Base-by-base conservation (phyloP, 2,888 invertebrate species). In the Dinocampus coccinellae region DNA sequence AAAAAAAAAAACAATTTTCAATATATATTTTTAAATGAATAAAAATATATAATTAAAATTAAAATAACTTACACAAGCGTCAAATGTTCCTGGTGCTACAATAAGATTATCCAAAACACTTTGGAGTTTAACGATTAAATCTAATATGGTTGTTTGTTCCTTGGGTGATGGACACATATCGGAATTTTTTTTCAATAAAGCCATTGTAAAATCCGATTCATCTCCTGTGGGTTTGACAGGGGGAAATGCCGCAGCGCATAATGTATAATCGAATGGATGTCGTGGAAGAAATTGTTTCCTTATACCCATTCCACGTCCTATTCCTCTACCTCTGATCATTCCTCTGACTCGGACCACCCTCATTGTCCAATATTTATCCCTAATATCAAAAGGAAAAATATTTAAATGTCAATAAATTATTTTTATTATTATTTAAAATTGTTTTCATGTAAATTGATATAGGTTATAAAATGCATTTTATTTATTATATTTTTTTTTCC, bases 101-200 rank as follows among this genome's bases (percentile, higher is more conserved):
- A 98, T 96, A 22, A 99, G 89, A 86, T 96, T 97, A 85, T 99
- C 99, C 68, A 99, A 89, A 29, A 97, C 97, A 0, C 94, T 93
- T 86, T 97, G 97, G n/a, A 99, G 92, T 88, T 98, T 97, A 0
- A 97, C 97, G 36, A 98, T 96, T 20, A 99, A 91, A 88, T 96
- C 97, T 34, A 96, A 91, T 66, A 99, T 95, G 0, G 97, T 94
- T 0, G 97, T 94, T 88, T 98, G 97, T 82, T 99, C 98, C 1
- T 93, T 91, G 0, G 97, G 92, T 0, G 96, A 92, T 0, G 98
- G 98, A 61, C 96, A 96, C 72, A 99, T 90, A 85, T 99, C 98
- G 29, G 93, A 91, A 84, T 98, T 97, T 42, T 98, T 91, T 86
- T 98, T 98, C 57, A 99, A 89, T 0, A 99, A 89, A 0, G 97